Evolutionary conservation across 2,888 invertebrate species (phyloP).

Genomic region (Drosophila silvestris): DNA sequence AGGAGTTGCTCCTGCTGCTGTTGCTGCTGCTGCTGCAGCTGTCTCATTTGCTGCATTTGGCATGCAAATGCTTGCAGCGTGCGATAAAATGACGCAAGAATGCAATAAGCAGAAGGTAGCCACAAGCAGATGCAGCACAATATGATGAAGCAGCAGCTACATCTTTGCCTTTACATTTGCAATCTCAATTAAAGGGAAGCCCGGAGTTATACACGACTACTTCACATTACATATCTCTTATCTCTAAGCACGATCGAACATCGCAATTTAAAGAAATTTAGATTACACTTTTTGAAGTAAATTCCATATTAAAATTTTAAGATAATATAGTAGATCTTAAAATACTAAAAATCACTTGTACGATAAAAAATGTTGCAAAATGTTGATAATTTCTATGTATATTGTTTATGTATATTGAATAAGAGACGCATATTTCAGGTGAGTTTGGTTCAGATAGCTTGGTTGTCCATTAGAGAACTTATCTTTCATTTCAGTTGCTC

Average conservation of each 20-base stretch:
- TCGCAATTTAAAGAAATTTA: neutral
- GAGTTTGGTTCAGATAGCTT: neutral
- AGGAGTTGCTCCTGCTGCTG: slow-evolving; percentile 8
- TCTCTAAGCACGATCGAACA: neutral
- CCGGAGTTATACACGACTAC: neutral
- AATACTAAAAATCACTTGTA: neutral
- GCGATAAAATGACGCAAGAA: slow-evolving; percentile 66
- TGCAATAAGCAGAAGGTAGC: slow-evolving; percentile 68
- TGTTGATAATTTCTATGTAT: neutral
- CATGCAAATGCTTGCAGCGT: slow-evolving; percentile 75
- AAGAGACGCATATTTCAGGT: neutral
- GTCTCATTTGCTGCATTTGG: slow-evolving; percentile 71
- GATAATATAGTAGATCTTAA: neutral
- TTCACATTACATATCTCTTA: neutral
- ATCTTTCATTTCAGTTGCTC: neutral
- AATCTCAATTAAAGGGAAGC: slow-evolving; percentile 4
- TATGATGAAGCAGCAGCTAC: slow-evolving; percentile 36
- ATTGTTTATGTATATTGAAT: neutral
- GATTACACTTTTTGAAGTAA: neutral
- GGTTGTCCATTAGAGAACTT: neutral
- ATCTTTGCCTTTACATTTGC: slow-evolving; percentile 29
- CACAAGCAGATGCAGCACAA: slow-evolving; percentile 36
- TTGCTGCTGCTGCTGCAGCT: slow-evolving; percentile 10
- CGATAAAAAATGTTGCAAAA: too few relatives aligned
- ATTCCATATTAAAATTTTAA: neutral